Base-by-base conservation (phyloP, 1,140 invertebrate species). In the Gerris buenoi region DNA sequence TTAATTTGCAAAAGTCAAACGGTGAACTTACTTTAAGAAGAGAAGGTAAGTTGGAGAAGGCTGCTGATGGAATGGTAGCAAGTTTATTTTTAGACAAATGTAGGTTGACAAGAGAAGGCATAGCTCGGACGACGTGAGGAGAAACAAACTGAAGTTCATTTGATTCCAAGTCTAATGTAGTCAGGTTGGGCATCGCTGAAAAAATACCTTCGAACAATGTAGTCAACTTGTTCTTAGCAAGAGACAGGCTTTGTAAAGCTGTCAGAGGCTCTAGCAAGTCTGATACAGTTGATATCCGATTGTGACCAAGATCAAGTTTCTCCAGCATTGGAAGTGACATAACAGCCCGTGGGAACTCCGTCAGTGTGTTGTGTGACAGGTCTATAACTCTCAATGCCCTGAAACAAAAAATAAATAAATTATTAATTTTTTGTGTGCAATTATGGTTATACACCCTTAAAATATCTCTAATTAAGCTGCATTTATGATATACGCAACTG, bases 131-230 rank as follows among this genome's bases (percentile, higher is more conserved):
- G 0, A 90, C 85, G 70, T 90, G 87, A 1, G 85, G 80, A 73
- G 90, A 86, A 46, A 95, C 83, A 18, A 85, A 79, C 72, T 85
- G 83, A 1, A 95, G 80, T 73, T 92, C 85, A 75, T 95, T 95
- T 70, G 85, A 86, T 64, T 90, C 87, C 65, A 94, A 78, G 78
- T 91, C 86, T 2, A 92, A 81, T 58, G 85, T 81, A 70, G 84
- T 82, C 14, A 94, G 76, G 64, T 86, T 83, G 27, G 83, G 82
- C 60, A 93, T 74, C 72, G 88, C 82, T 68, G 84, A 79, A 70
- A 93, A 91, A 5, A 85, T 85, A 1, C 86, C 85, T 70, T 87
- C 80, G 67, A 82, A 80, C 26, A 93, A 71, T 71, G 86, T 85
- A 3, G 83, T 79, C n/a, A 92, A 83, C 67, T 85, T 85, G 75